Conservation (phyloP, 2,888 invertebrate species). For the Notodonta dromedarius region DNA sequence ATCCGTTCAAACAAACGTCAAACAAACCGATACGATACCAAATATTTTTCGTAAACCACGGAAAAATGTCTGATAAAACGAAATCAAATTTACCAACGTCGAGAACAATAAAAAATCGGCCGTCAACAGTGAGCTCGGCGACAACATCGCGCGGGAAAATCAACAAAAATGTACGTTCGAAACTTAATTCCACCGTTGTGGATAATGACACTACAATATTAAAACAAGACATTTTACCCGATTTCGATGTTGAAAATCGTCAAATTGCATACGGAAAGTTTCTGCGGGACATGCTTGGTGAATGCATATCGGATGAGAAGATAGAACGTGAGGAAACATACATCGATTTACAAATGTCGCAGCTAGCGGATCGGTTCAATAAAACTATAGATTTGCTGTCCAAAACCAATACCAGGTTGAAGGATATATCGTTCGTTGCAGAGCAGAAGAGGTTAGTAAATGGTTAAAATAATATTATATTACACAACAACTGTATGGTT, state of each 20-base stretch:
- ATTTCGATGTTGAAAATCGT: constrained; percentile 58
- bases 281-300: constrained; percentile 65
- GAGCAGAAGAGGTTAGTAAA: constrained; percentile 72
- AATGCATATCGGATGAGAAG: constrained; percentile 71
- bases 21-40: constrained; percentile 14
- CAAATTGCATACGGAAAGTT: constrained; percentile 69
- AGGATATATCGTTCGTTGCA: constrained; percentile 74
- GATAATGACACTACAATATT: constrained; percentile 53
- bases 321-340: constrained; percentile 67
- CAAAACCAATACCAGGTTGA: constrained; percentile 71
- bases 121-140: constrained; percentile 45
- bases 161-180: constrained; percentile 38
- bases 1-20: constrained; percentile 55
- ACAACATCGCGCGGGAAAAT: constrained; percentile 47
- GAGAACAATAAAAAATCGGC: constrained; percentile 54
- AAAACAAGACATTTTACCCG: constrained; percentile 52
- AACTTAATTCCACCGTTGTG: constrained; percentile 43
- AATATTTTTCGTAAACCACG: not conserved
- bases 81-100: constrained; percentile 48
- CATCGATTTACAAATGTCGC: constrained; percentile 74
- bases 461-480: too few relatives aligned
- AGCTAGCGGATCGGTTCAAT: constrained; percentile 72
- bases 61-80: constrained; percentile 61
- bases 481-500: too few relatives aligned
- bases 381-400: constrained; percentile 72